Evolutionary conservation across 2,113 vertebrate genomes (phyloP).

Genomic region (Ageneiosus marmoratus): DNA sequence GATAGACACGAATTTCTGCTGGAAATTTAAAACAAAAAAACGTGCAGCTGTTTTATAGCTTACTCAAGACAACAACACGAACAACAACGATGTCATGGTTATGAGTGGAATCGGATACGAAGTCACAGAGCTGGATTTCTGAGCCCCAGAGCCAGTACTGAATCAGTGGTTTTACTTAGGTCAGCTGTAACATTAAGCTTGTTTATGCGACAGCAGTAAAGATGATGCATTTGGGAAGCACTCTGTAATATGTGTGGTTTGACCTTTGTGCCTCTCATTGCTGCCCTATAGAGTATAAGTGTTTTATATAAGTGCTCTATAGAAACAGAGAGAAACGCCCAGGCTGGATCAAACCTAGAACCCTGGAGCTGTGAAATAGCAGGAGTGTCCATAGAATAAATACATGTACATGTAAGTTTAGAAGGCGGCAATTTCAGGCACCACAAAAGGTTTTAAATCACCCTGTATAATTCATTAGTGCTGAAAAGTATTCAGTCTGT

Average conservation of each 20-base stretch:
- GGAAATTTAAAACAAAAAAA: not conserved
- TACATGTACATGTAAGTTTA: no score
- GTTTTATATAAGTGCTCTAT: no score
- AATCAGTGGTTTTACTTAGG: not conserved
- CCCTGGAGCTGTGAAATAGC: no score
- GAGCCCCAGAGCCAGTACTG: not conserved
- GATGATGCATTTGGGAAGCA: conserved; percentile 8
- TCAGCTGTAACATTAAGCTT: not conserved
- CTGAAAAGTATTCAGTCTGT: not conserved
- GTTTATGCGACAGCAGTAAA: not conserved
- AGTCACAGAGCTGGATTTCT: not conserved
- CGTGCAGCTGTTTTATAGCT: not conserved
- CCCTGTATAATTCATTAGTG: no score
- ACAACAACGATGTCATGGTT: not conserved
- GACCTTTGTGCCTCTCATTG: not conserved
- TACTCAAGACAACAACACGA: no score
- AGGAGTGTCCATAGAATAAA: no score
- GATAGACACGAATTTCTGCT: not conserved
- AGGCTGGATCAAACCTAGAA: no score
- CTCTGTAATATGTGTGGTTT: not conserved
- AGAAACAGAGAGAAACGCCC: no score
- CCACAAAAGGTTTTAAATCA: no score
- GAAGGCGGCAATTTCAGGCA: no score
- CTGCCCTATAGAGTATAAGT: not conserved
- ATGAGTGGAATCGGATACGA: not conserved